These are phyloP conservation scores for Dolomedes plantarius DNA, from an alignment of 2,888 invertebrate species.

Conservation along the genomic window DNA sequence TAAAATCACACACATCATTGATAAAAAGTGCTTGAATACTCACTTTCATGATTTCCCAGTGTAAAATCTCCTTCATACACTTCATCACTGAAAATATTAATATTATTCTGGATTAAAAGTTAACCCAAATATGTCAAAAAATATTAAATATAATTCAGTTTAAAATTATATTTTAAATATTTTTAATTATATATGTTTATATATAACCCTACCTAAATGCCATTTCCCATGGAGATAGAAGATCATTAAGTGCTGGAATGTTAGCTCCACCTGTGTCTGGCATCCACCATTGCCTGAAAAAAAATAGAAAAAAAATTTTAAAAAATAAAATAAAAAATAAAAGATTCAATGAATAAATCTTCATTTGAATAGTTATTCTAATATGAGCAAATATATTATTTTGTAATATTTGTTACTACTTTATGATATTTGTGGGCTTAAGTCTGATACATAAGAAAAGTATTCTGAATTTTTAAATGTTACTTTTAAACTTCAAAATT, in stretches of 20 bases:
- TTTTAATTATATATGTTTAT: too few relatives aligned
- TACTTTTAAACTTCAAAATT: too few relatives aligned
- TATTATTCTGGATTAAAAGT: constrained; percentile 7
- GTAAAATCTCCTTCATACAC: constrained; percentile 87
- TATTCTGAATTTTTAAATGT: too few relatives aligned
- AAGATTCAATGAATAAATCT: neutral
- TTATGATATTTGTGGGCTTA: too few relatives aligned
- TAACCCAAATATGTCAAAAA: too few relatives aligned
- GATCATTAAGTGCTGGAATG: constrained; percentile 93
- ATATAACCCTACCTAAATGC: constrained; percentile 88
- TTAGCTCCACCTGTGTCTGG: constrained; percentile 93
- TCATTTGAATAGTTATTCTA: neutral
- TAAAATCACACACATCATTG: too few relatives aligned
- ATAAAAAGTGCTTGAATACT: constrained; percentile 72
- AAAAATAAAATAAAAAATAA: too few relatives aligned
- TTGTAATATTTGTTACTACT: too few relatives aligned
- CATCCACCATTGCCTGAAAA: constrained; percentile 84
- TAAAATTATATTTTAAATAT: constrained; percentile 8
- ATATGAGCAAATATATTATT: constrained; percentile 15
- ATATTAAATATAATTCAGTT: neutral
- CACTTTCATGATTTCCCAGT: constrained; percentile 87
- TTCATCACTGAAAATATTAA: constrained; percentile 76
- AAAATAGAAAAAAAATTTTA: neutral
- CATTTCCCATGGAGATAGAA: constrained; percentile 89
- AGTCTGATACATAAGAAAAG: too few relatives aligned